Base-by-base conservation (phyloP, 1,140 invertebrate genomes). In the Arctopsyche grandis region DNA sequence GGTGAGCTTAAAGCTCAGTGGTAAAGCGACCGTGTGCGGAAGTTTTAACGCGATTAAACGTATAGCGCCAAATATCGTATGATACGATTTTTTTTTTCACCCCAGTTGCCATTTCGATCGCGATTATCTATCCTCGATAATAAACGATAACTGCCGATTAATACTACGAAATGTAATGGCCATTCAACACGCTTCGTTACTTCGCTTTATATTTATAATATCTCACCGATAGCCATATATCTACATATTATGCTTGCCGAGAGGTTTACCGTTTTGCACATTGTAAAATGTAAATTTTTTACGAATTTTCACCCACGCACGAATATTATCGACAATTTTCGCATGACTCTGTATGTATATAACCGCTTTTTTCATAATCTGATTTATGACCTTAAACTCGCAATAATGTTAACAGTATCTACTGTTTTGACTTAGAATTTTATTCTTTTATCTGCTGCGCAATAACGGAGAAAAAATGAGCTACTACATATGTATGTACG, bases 201-300 rank as follows among this genome's bases (percentile, higher is more conserved):
- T 60, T 60, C 56, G 56, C 21, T 60, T 60, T 60, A 38, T 38
- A 38, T 38, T 38, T 38, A 60, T 60, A 60, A 60, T 60, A 60
- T 60, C 56, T 60, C 56, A 60, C 56, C 29, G 29, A 38, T 38
- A 38, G 29, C 29, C 29, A 38, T 38, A 38, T 38, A 38, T 38
- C 29, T 38, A n/a, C n/a, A n/a, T n/a, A 38, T 38, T 38, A 38
- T 38, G 29, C 7, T 38, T 38, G 7, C 29, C 7, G 29, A 38
- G 29, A 38, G 29, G 29, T 38, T 52, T 66, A 66, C 24, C 63
- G 63, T 66, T 66, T 24, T 22, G 21, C 48, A 16, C 63, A 26
- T 24, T 66, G 24, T 66, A 66, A 66, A 66, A 66, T 66, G 63
- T 22, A 24, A 66, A 66, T 66, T 66, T 66, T 66, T 22, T 21